phyloP scores from a whole-genome alignment of 2,888 invertebrate genomes.

The Diabrotica balteata region DNA sequence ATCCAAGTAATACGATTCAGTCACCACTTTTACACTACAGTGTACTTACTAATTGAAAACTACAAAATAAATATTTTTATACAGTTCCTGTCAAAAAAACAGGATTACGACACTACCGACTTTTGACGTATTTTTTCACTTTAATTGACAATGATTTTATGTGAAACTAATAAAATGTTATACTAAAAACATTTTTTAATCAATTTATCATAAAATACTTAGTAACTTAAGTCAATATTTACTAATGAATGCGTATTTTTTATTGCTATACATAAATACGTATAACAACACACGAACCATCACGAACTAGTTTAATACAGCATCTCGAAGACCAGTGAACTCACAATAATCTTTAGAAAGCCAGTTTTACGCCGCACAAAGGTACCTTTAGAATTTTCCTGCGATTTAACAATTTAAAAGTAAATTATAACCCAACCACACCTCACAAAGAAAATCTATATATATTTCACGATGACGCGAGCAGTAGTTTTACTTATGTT shows the following conservation, averaged over 20 bases:
- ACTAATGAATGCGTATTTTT: constrained; percentile 35
- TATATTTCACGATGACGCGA: not conserved
- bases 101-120: constrained; percentile 26
- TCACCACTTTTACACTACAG: constrained; percentile 23
- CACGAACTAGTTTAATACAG: constrained; percentile 42
- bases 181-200: not conserved
- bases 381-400: constrained; percentile 7
- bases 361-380: constrained; percentile 36
- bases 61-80: constrained; percentile 29
- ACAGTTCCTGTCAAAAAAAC: constrained; percentile 25
- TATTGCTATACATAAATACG: constrained; percentile 18
- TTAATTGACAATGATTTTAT: not conserved
- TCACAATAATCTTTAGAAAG: constrained; percentile 43
- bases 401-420: not conserved
- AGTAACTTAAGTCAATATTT: constrained; percentile 17
- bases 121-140: constrained; percentile 15
- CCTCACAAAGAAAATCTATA: not conserved
- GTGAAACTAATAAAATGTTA: constrained; percentile 8
- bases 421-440: not conserved
- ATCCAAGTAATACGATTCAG: constrained; percentile 31
- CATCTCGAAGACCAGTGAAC: constrained; percentile 45
- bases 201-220: constrained; percentile 6
- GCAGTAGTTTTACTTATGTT: not conserved
- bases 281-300: constrained; percentile 33
- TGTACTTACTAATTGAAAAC: constrained; percentile 21